Evolutionary conservation across 2,888 invertebrate genomes (phyloP).

Genomic region (Lycaena phlaeas): DNA sequence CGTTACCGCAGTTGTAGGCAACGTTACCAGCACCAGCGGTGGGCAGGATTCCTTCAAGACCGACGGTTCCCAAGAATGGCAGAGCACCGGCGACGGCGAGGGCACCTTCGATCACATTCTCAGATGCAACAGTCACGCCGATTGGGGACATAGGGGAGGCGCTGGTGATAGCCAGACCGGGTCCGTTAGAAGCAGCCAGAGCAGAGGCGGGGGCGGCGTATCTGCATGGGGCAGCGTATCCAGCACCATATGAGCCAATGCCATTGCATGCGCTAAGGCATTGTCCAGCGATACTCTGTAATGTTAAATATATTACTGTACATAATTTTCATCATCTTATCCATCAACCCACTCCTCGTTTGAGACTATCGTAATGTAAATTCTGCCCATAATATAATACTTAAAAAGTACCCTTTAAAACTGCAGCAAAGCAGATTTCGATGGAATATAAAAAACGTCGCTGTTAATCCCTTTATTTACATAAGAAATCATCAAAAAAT

Average conservation of each 20-base stretch:
- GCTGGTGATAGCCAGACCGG: conserved; percentile 24
- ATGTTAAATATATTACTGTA: neutral
- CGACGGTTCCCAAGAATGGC: conserved; percentile 25
- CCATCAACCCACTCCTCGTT: no score
- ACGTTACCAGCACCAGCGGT: conserved; percentile 23
- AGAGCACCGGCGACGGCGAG: conserved; percentile 21
- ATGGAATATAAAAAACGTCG: no score
- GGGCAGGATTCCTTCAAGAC: conserved; percentile 20
- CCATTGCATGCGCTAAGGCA: neutral
- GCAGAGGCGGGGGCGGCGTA: neutral
- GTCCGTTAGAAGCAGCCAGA: conserved; percentile 12
- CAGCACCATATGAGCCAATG: neutral
- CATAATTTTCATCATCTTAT: no score
- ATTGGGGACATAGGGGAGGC: conserved; percentile 19
- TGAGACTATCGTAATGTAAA: no score
- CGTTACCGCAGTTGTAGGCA: conserved; percentile 19
- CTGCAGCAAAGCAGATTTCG: no score
- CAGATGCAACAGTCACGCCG: conserved; percentile 22
- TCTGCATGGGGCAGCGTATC: neutral
- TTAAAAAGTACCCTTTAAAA: no score
- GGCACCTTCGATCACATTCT: conserved; percentile 26
- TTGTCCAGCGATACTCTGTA: neutral
- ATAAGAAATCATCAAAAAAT: no score
- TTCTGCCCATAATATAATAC: no score
- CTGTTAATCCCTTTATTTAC: no score